Conservation (phyloP, 2,113 vertebrate species). For the Pitta sordida region DNA sequence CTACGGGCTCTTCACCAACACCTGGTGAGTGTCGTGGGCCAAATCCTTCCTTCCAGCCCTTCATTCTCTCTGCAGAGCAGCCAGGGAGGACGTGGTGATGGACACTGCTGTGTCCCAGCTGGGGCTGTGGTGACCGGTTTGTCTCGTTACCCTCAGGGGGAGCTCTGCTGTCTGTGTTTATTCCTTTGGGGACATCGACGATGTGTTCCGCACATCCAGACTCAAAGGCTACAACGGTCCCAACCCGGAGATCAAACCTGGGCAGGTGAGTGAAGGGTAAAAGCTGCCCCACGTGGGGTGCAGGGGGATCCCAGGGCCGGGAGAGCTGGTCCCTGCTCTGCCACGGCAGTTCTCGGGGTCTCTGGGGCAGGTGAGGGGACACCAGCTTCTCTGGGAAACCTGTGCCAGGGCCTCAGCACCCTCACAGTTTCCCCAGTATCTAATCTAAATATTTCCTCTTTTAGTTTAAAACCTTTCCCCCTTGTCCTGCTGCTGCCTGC, state of each 20-base stretch:
- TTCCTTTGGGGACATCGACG: conserved; percentile 80
- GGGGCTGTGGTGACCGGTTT: accelerated
- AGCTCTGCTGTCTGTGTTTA: conserved; percentile 88
- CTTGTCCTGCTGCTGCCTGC: neutral
- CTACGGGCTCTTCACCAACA: conserved; percentile 89
- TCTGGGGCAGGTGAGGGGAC: neutral
- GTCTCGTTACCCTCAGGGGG: conserved; percentile 72
- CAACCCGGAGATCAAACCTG: conserved; percentile 80
- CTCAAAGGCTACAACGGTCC: conserved; percentile 78
- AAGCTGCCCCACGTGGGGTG: accelerated
- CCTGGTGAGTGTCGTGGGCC: conserved; percentile 76
- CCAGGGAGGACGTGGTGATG: accelerated
- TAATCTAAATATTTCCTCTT: neutral
- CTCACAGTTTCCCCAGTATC: neutral
- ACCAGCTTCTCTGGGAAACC: neutral
- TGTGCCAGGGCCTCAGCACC: neutral
- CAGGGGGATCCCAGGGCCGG: neutral
- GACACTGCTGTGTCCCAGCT: accelerated
- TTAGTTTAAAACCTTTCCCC: neutral
- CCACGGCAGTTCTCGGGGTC: neutral
- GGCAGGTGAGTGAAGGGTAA: conserved; percentile 73
- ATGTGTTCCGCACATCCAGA: conserved; percentile 77
- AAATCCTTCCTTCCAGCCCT: neutral
- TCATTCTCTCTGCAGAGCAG: neutral
- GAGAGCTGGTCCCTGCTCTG: neutral